Evolutionary conservation across 2,113 vertebrate genomes (phyloP), one percentile per base, ranked within the genome.

Genomic region (Murina feae): DNA sequence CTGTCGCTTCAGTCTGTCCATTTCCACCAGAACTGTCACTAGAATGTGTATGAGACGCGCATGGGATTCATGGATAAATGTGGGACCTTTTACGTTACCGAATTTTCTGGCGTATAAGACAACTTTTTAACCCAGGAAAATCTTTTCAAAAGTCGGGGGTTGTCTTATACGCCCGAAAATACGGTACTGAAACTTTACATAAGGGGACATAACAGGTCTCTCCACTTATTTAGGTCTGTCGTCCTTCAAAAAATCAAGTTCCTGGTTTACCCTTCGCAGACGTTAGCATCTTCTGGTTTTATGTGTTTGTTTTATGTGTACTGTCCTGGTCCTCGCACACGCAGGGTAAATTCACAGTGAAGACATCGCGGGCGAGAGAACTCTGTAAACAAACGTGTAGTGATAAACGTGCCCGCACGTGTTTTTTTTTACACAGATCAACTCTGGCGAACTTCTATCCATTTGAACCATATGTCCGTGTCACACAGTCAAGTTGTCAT

Each of bases 321-420:
- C 5, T 0, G n/a, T 9, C 6, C 12, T 0, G 1, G 0, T 0
- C 3, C 1, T 1, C 1, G 13, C 3, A 32, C 71, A 18, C 17
- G 53, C 11, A 0, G 5, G 39, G 35, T 9, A 21, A 1, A 39
- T 37, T 66, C 90, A 78, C 16, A 47, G 23, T 0, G 18, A 60
- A 5, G 55, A 18, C 17, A 0, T 7, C 10, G 5, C 63, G 37
- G 83, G 3, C 2, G 49, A 37, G 55, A 71, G 8, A 53, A 25
- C 28, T 28, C 49, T 53, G 11, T 6, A 49, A 86, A 42, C 55
- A 72, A 16, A 35, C n/a, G 4, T 2, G 14, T 49, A 17, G 17
- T 0, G 18, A 44, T n/a, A n/a, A 35, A 23, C 1, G 44, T 10
- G 9, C 58, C 55, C 35, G 32, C 14, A n/a, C n/a, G n/a, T n/a